Conservation (phyloP, 2,888 invertebrate genomes). For the Acronicta leporina region DNA sequence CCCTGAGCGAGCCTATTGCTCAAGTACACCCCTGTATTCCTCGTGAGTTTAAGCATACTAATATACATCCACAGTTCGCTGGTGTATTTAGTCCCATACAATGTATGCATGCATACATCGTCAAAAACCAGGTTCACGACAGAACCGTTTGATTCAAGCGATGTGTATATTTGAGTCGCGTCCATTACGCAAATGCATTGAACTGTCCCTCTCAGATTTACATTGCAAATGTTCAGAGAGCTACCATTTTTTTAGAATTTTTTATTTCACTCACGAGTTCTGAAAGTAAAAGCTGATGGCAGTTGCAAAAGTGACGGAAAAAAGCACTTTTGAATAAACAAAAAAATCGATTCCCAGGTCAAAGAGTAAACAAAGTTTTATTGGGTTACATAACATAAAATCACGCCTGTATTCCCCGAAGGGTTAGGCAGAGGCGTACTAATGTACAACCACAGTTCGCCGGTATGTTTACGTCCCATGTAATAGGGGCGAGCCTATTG, state of each 20-base stretch:
- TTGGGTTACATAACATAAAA: too few species aligned
- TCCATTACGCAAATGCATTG: constrained; percentile 66
- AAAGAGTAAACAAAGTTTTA: too few species aligned
- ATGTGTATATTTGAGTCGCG: constrained; percentile 14
- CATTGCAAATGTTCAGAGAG: constrained; percentile 67
- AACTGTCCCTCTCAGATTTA: constrained; percentile 53
- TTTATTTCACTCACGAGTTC: constrained; percentile 29
- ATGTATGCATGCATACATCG: not conserved
- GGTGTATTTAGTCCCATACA: too few species aligned
- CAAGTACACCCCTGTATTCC: too few species aligned
- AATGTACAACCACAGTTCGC: too few species aligned
- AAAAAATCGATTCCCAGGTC: not conserved
- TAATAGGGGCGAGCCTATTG: too few species aligned
- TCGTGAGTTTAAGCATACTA: too few species aligned
- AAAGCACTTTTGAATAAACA: not conserved
- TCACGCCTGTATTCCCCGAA: too few species aligned
- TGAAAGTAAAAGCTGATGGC: not conserved
- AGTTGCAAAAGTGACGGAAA: not conserved
- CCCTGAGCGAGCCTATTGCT: too few species aligned
- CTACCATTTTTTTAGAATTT: constrained; percentile 38
- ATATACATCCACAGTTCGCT: too few species aligned
- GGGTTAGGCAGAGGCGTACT: too few species aligned
- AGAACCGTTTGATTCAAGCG: constrained; percentile 21
- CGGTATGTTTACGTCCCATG: too few species aligned
- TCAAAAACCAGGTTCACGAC: constrained; percentile 1